Base-by-base conservation (phyloP, 2,113 vertebrate genomes). In the Jaculus jaculus region DNA sequence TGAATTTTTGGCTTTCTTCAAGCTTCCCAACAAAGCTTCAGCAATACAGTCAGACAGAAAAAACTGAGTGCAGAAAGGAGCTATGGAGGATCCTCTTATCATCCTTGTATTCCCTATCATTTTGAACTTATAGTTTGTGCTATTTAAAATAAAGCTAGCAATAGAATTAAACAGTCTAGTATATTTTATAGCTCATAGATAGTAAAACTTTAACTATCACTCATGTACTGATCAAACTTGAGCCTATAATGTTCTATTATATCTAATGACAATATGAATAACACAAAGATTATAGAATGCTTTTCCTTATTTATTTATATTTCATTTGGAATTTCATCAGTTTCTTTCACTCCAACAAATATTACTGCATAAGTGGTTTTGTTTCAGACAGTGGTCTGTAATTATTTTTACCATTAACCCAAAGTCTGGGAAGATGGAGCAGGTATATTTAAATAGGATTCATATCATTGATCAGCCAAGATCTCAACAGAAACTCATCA, bases 221-320 rank as follows among this genome's bases (percentile, higher is more conserved):
- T n/a, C 18, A 82, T 71, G 34, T 28, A 82, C 39, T 65, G 39
- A 65, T 89, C 93, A 94, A 58, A 84, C 20, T 71, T 87, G 10
- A 87, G 42, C 20, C 34, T 42, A 12, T 20, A 61, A 72, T 69
- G 82, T 61, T 94, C 61, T 69, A 73, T 77, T 89, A 54, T 42
- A 63, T 28, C 85, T 88, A 66, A 85, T 69, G 39, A 91, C 24
- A 74, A 90, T 65, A 77, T 39, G 91, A 90, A 17, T 20, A 92
- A 15, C 32, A 79, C 47, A 86, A 30, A 92, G 28, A 87, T 11
- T 24, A 85, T 18, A 42, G 61, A 75, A 10, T 7, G 17, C 24
- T 84, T 72, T 77, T 83, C 0, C 28, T 88, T 63, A 37, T 66
- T 37, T 82, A 37, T 47, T 73, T 42, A 34, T 39, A 87, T 86